Evolutionary conservation across 2,888 invertebrate genomes (phyloP).

Genomic region (Thecophora atra): DNA sequence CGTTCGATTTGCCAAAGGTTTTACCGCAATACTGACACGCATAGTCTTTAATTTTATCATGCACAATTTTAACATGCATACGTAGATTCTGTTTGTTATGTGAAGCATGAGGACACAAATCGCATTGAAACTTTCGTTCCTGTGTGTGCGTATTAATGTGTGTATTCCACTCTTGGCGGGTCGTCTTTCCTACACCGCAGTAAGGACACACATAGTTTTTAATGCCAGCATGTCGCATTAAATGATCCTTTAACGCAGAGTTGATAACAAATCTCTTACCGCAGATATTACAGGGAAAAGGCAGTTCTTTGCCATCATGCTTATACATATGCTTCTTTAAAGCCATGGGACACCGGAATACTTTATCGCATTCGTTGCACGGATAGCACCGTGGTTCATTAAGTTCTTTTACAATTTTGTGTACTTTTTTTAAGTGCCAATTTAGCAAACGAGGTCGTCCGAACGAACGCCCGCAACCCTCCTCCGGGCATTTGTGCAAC

Average conservation of each 20-base stretch:
- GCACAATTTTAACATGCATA: conserved; percentile 60
- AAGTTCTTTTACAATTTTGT: conserved; percentile 53
- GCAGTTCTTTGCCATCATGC: conserved; percentile 61
- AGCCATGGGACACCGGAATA: conserved; percentile 61
- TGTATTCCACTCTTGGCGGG: conserved; percentile 61
- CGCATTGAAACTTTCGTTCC: conserved; percentile 62
- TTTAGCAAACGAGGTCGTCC: conserved; percentile 58
- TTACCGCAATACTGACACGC: conserved; percentile 61
- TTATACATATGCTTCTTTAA: conserved; percentile 62
- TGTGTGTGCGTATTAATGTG: conserved; percentile 62
- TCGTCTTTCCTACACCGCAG: conserved; percentile 62
- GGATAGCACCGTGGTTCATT: conserved; percentile 57
- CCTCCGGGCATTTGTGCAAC: conserved; percentile 55
- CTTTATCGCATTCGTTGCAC: conserved; percentile 62
- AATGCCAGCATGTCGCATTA: conserved; percentile 64
- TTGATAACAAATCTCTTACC: conserved; percentile 62
- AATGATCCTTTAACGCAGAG: conserved; percentile 61
- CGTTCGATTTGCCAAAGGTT: conserved; percentile 60
- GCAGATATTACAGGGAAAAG: conserved; percentile 61
- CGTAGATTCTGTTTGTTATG: conserved; percentile 60
- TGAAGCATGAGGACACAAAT: conserved; percentile 60
- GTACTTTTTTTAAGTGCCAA: conserved; percentile 56
- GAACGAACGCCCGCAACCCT: conserved; percentile 59
- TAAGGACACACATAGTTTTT: conserved; percentile 63
- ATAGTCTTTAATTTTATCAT: conserved; percentile 61